Percentiles rank a stretch among this genome's conserved stretches.
phyloP scores from a whole-genome alignment of 2,888 invertebrate genomes.

The Agriopis aurantiaria region DNA sequence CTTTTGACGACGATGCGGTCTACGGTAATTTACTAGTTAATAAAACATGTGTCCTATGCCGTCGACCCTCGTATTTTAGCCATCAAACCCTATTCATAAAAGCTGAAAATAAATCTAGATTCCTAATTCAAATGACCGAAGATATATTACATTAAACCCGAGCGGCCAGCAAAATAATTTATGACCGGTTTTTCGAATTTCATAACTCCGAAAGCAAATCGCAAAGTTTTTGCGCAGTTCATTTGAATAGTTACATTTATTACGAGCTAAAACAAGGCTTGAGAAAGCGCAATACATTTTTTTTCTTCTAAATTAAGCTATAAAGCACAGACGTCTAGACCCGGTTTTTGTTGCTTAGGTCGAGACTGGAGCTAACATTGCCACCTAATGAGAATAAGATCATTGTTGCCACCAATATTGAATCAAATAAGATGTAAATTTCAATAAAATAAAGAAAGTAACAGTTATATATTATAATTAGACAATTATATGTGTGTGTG shows the following conservation, averaged over 20 bases:
- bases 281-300: slow-evolving; percentile 20
- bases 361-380: neutral
- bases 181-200: slow-evolving; percentile 21
- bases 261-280: slow-evolving; percentile 12
- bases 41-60: neutral
- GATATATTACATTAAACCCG: slow-evolving; percentile 5
- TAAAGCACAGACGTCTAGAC: slow-evolving; percentile 32
- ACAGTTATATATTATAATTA: no score
- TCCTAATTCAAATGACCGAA: slow-evolving; percentile 11
- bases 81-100: slow-evolving; percentile 9
- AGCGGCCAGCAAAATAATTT: slow-evolving; percentile 12
- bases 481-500: no score
- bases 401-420: neutral
- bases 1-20: neutral
- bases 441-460: neutral
- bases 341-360: slow-evolving; percentile 11
- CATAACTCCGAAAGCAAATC: slow-evolving; percentile 19
- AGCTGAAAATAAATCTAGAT: slow-evolving; percentile 12
- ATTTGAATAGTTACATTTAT: slow-evolving; percentile 29
- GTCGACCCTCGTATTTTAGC: slow-evolving; percentile 7
- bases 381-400: no score
- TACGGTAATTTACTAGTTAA: neutral
- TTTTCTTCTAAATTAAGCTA: slow-evolving; percentile 32
- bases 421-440: neutral
- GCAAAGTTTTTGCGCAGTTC: slow-evolving; percentile 14